Base-by-base conservation (phyloP, 2,888 invertebrate species). In the Hermaeophaga mercurialis region DNA sequence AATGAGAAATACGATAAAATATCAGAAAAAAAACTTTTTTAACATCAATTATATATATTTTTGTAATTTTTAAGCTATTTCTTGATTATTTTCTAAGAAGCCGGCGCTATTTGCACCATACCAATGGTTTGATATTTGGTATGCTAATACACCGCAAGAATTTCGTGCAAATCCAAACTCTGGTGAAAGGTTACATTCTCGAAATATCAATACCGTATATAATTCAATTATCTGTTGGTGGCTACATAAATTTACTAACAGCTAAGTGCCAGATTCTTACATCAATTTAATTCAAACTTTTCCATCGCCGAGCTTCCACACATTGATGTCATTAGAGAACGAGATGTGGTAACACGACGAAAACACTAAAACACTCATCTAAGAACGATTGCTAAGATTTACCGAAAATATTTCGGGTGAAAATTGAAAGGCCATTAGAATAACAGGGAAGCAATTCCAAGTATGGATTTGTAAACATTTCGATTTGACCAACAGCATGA, bases 381-480 rank as follows among this genome's bases (percentile, higher is more conserved):
- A 31, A 31, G 31, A 31, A 31, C 11, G 11, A 11, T 12, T 9
- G 1, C 1, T 9, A 9, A 31, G 31, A 31, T 31, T 31, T 31
- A 31, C 12, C 3, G 31, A 12, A 8, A 31, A 6, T 12, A 12
- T 31, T 9, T 12, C 3, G 31, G 12, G 9, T 12, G n/a, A 31
- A 31, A 31, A 31, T 31, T 12, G 31, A 31, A 31, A n/a, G 31
- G 31, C 12, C 31, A 31, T 31, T 31, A 31, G 31, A 31, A 31
- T 31, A 31, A 31, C 31, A 31, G n/a, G 31, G 31, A 11, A 12
- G 11, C 12, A 12, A 3, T 11, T 31, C 31, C 3, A 31, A 31
- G 31, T 11, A 31, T 31, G 11, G 2, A 11, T 31, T 31, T 31
- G 31, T 31, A 31, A 31, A 31, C 31, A 31, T 31, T 31, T 31